Percentiles rank a stretch among this genome's conserved stretches.
Conservation (phyloP, 53 echinoderm and acorn worm genomes). For the Paracentrotus lividus region DNA sequence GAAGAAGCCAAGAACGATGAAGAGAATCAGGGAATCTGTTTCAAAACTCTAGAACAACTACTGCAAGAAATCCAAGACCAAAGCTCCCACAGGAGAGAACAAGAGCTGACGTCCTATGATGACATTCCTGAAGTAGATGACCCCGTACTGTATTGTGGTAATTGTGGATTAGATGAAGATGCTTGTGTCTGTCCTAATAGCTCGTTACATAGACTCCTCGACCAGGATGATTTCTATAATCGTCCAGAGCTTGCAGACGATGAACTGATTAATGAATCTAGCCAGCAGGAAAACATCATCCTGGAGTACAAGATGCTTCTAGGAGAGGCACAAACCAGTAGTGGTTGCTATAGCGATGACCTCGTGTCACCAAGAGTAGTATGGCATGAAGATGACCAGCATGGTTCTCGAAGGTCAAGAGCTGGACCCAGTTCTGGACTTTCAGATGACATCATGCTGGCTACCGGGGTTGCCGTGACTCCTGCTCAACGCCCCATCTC, state of each 20-base stretch:
- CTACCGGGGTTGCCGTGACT: constrained; percentile 42
- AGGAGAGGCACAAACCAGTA: background rate
- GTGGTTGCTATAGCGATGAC: constrained; percentile 62
- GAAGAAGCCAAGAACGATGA: constrained; percentile 52
- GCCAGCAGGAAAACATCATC: constrained; percentile 58
- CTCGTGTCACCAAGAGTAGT: constrained; percentile 47
- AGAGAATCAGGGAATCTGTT: constrained; percentile 13
- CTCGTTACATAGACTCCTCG: constrained; percentile 59
- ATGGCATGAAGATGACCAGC: constrained; percentile 13
- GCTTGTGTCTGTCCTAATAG: constrained; percentile 87
- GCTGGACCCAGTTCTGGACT: constrained; percentile 23
- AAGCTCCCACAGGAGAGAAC: background rate
- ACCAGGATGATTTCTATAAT: background rate
- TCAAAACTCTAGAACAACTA: constrained; percentile 60
- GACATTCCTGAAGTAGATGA: constrained; percentile 93
- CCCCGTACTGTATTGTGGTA: constrained; percentile 83
- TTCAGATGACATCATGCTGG: constrained; percentile 47
- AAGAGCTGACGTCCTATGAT: constrained; percentile 66
- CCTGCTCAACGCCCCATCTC: constrained; percentile 40
- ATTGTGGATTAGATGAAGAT: constrained; percentile 93
- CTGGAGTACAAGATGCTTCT: constrained; percentile 67
- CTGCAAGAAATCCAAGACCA: constrained; percentile 23
- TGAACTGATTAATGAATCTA: constrained; percentile 6
- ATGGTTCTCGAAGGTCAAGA: background rate
- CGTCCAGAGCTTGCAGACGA: constrained; percentile 14